Evolutionary conservation across 2,888 invertebrate genomes (phyloP).

Genomic region (Abrostola triplasia): DNA sequence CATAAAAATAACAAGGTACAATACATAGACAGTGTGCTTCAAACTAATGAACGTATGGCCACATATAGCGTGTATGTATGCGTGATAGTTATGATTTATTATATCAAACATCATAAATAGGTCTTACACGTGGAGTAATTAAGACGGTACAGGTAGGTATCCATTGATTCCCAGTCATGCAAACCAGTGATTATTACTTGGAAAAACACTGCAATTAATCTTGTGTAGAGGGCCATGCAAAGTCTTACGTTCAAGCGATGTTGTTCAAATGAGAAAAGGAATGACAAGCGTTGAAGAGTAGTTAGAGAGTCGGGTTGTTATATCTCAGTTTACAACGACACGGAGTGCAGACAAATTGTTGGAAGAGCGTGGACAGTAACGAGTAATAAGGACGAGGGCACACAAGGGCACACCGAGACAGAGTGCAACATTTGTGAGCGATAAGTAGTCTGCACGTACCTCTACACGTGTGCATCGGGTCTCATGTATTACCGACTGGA

Average conservation of each 20-base stretch:
- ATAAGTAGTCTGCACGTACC: constrained; percentile 66
- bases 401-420: constrained; percentile 56
- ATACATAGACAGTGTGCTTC: constrained; percentile 9
- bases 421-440: constrained; percentile 62
- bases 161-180: constrained; percentile 42
- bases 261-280: constrained; percentile 29
- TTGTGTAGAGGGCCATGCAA: constrained; percentile 37
- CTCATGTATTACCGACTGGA: constrained; percentile 17
- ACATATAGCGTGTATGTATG: constrained; percentile 22
- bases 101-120: constrained; percentile 21
- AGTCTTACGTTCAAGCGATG: constrained; percentile 25
- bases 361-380: constrained; percentile 49
- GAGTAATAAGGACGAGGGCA: constrained; percentile 42
- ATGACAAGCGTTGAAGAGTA: constrained; percentile 43
- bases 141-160: constrained; percentile 21
- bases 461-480: constrained; percentile 47
- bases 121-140: constrained; percentile 22
- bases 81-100: constrained; percentile 31
- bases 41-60: constrained; percentile 22
- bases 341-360: constrained; percentile 53
- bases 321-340: constrained; percentile 41
- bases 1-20: too few relatives aligned
- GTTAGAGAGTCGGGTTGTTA: constrained; percentile 36
- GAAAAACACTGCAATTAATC: constrained; percentile 21
- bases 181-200: constrained; percentile 33